Evolutionary conservation across 2,888 invertebrate species (phyloP).

Genomic region (Syritta pipiens): DNA sequence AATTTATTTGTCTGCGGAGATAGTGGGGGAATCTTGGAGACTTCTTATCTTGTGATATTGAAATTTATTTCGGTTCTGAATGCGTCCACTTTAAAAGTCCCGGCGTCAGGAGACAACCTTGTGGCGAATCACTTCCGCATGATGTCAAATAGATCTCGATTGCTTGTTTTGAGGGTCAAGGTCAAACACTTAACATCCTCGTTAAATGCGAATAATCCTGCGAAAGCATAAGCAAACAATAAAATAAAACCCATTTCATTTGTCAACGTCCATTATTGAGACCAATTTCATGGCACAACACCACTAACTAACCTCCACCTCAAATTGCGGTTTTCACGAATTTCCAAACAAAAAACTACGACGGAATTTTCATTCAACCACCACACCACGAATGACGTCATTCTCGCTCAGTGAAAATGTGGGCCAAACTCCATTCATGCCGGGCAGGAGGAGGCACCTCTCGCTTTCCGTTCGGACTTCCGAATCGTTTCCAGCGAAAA

Average conservation of each 20-base stretch:
- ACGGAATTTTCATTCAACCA: slow-evolving; percentile 9
- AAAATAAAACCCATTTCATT: slow-evolving; percentile 10
- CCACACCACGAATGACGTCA: slow-evolving; percentile 33
- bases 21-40: too few relatives aligned
- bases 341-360: too few relatives aligned
- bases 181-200: slow-evolving; percentile 14
- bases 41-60: too few relatives aligned
- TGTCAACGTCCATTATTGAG: slow-evolving; percentile 18
- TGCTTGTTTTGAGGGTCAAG: too few relatives aligned
- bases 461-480: slow-evolving; percentile 4
- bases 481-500: slow-evolving; percentile 25
- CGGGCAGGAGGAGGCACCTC: not conserved
- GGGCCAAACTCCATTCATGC: slow-evolving; percentile 30
- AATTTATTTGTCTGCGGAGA: not conserved
- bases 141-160: too few relatives aligned
- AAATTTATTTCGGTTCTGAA: too few relatives aligned
- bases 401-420: slow-evolving; percentile 25
- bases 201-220: slow-evolving; percentile 11
- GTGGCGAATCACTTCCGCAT: too few relatives aligned
- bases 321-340: not conserved
- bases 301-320: slow-evolving; percentile 3
- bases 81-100: too few relatives aligned
- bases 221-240: slow-evolving; percentile 25
- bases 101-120: too few relatives aligned
- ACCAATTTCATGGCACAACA: slow-evolving; percentile 13